Conservation (phyloP, 1,140 invertebrate genomes). For the Rhopalosiphum maidis region DNA sequence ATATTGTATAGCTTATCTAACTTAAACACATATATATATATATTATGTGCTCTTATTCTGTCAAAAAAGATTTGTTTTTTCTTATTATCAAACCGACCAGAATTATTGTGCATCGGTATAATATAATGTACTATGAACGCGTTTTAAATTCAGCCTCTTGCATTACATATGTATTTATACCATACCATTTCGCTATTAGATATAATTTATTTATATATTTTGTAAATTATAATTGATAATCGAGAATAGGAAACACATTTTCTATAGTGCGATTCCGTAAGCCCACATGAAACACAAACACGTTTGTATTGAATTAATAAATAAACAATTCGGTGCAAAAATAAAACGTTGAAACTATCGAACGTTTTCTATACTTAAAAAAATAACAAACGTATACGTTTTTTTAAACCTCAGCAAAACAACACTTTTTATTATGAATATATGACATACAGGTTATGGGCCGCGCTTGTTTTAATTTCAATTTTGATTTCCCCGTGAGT, state of each 20-base stretch:
- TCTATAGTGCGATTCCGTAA: neutral
- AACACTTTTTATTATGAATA: neutral
- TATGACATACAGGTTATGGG: neutral
- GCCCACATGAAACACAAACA: neutral
- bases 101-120: neutral
- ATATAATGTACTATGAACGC: neutral
- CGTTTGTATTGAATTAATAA: conserved; percentile 7
- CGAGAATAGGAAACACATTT: neutral
- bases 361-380: neutral
- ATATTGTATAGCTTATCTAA: neutral
- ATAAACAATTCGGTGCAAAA: neutral
- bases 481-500: neutral
- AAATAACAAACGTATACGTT: neutral
- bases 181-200: conserved; percentile 5
- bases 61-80: neutral
- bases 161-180: conserved; percentile 22
- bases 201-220: conserved; percentile 25
- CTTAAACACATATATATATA: neutral
- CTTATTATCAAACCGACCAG: neutral
- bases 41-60: neutral
- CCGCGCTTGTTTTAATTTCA: neutral
- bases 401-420: neutral
- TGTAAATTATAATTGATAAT: conserved; percentile 29
- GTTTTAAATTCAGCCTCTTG: neutral
- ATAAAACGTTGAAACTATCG: neutral